Conservation (phyloP, 2,113 vertebrate genomes). For the Diadophis punctatus region DNA sequence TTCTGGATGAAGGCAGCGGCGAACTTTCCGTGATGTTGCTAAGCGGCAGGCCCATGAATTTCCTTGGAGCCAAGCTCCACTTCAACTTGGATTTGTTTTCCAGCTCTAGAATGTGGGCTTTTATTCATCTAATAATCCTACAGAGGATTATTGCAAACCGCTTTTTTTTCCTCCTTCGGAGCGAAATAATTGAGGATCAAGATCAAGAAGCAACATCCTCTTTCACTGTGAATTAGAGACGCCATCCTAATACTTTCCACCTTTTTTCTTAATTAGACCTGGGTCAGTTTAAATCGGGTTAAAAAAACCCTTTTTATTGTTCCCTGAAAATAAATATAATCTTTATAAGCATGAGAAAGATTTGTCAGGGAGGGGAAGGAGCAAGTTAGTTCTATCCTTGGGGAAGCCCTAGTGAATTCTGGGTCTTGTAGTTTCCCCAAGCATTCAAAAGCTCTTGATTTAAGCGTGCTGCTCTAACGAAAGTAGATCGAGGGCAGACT, state of each 20-base stretch:
- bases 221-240: not conserved
- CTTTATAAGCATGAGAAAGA: not conserved
- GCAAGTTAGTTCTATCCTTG: not conserved
- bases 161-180: not conserved
- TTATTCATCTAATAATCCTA: not conserved
- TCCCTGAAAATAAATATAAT: not conserved
- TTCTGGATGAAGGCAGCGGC: not conserved
- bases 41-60: not conserved
- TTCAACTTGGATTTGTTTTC: not conserved
- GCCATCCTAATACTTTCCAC: not conserved
- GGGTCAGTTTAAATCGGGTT: not conserved
- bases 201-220: not conserved
- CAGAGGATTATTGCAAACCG: not conserved
- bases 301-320: not conserved
- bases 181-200: not conserved
- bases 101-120: not conserved
- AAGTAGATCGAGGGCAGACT: not conserved
- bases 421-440: not conserved
- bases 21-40: not conserved
- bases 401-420: not conserved
- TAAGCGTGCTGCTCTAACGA: not conserved
- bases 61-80: not conserved
- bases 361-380: not conserved
- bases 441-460: not conserved
- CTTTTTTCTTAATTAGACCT: not conserved